Evolutionary conservation across 2,888 invertebrate species (phyloP).

Genomic region (Belgica antarctica): DNA sequence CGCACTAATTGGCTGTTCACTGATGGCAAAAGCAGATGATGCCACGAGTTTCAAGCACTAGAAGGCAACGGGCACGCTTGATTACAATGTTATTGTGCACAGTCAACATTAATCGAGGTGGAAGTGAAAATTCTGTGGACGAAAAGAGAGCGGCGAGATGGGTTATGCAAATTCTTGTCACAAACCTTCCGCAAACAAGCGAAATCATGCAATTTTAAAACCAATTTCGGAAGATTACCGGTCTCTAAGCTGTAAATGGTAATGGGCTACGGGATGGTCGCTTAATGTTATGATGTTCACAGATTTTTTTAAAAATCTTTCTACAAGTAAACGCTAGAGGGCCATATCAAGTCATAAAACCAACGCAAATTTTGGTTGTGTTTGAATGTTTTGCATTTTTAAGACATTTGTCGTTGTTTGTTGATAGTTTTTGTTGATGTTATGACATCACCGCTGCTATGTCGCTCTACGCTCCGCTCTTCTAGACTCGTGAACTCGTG

Average conservation of each 20-base stretch:
- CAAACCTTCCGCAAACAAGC: not conserved
- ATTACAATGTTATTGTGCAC: constrained; percentile 13
- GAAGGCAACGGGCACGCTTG: not conserved
- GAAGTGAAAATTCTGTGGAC: not conserved
- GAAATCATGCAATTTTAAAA: not conserved
- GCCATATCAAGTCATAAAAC: constrained; percentile 5
- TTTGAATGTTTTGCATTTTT: constrained; percentile 3
- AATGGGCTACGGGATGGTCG: too few relatives aligned
- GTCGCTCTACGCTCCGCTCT: not conserved
- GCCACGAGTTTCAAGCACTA: not conserved
- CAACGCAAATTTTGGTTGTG: constrained; percentile 21
- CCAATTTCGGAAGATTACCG: too few relatives aligned
- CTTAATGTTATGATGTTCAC: too few relatives aligned
- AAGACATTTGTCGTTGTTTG: constrained; percentile 17
- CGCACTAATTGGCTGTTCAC: constrained; percentile 2
- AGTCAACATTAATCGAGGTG: not conserved
- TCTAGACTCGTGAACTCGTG: not conserved
- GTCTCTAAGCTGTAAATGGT: too few relatives aligned
- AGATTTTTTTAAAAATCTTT: constrained; percentile 15
- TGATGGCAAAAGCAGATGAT: constrained; percentile 8
- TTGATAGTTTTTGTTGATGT: constrained; percentile 20
- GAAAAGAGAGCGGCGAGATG: too few relatives aligned
- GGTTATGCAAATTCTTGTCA: not conserved
- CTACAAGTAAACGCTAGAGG: too few relatives aligned
- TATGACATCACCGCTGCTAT: constrained; percentile 9